Conservation (phyloP, 2,888 invertebrate genomes). For the Gibbula magus region DNA sequence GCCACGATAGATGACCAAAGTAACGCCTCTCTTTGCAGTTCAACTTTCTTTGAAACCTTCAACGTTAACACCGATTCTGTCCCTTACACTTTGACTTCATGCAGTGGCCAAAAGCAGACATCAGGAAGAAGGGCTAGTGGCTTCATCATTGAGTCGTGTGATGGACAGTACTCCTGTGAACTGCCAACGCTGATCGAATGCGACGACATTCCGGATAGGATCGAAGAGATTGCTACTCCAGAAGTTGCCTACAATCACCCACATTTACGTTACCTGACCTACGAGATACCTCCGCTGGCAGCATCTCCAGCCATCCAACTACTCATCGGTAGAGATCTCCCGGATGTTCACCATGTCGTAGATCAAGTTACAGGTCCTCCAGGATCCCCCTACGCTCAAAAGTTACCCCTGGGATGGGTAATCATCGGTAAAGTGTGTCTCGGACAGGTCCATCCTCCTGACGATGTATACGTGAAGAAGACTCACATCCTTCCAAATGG, state of each 20-base stretch:
- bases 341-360: constrained; percentile 40
- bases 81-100: constrained; percentile 34
- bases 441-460: constrained; percentile 33
- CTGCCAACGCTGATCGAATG: constrained; percentile 39
- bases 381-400: constrained; percentile 36
- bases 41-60: constrained; percentile 34
- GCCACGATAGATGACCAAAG: constrained; percentile 39
- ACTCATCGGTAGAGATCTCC: constrained; percentile 36
- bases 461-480: too few relatives aligned
- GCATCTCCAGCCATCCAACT: constrained; percentile 26
- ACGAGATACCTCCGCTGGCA: constrained; percentile 26
- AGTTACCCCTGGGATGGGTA: constrained; percentile 35
- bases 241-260: constrained; percentile 28
- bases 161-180: background rate
- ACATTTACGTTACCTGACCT: constrained; percentile 28
- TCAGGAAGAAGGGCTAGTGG: constrained; percentile 27
- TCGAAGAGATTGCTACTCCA: constrained; percentile 38
- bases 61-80: background rate
- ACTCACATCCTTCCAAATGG: constrained; percentile 21
- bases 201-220: constrained; percentile 26
- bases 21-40: constrained; percentile 29
- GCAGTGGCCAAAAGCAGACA: constrained; percentile 31
- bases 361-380: constrained; percentile 33
- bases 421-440: constrained; percentile 42
- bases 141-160: constrained; percentile 23